Evolutionary conservation across 2,797 vertebrate species (phyloP).

Genomic region (Argya squamiceps): DNA sequence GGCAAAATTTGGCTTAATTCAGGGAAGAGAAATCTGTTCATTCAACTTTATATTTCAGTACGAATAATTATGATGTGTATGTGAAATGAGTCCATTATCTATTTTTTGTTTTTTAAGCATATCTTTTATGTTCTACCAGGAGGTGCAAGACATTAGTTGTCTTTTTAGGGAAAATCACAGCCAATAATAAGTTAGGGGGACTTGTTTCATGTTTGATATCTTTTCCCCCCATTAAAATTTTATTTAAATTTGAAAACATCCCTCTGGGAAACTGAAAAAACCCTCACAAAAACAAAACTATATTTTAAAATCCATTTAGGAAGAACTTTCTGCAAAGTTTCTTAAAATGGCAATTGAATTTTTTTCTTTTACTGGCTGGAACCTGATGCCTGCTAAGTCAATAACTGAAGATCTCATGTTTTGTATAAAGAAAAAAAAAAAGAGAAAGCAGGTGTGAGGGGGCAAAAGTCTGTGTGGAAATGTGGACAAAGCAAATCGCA

Average conservation of each 20-base stretch:
- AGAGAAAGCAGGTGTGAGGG: not conserved
- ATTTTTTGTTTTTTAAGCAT: not conserved
- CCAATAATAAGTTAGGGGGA: not conserved
- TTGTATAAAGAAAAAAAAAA: not conserved
- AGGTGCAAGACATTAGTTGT: not conserved
- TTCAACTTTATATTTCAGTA: not conserved
- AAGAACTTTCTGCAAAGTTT: not conserved
- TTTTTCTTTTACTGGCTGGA: not conserved
- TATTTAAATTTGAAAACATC: not conserved
- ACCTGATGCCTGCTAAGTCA: not conserved
- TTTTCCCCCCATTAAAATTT: not conserved
- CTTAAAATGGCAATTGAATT: not conserved
- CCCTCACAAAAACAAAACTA: accelerated
- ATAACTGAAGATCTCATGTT: not conserved
- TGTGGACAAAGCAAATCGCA: not conserved
- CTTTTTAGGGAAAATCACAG: not conserved
- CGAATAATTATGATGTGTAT: not conserved
- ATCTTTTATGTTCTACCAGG: not conserved
- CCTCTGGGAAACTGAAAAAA: not conserved
- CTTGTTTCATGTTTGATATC: not conserved
- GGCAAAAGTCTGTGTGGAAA: not conserved
- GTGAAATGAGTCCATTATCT: not conserved
- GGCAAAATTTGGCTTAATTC: not conserved
- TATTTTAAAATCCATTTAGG: not conserved
- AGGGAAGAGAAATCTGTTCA: not conserved